phyloP scores from a whole-genome alignment of 2,888 invertebrate species.

The Adineta ricciae region DNA sequence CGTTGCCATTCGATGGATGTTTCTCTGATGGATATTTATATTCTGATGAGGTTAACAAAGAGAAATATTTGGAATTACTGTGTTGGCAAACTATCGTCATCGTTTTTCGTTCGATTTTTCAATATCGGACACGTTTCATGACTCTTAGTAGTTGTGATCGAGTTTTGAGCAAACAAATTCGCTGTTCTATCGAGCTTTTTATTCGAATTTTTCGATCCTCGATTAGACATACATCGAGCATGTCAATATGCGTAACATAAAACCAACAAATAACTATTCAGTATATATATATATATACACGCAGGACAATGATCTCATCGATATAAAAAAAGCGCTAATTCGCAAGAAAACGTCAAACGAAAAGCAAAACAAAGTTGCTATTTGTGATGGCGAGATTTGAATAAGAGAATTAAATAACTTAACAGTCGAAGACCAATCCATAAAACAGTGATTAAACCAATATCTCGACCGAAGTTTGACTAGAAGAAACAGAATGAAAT shows the following conservation, averaged over 20 bases:
- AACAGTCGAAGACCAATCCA: slow-evolving; percentile 23
- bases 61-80: not conserved
- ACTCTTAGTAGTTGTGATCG: not conserved
- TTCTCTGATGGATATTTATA: not conserved
- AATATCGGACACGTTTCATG: not conserved
- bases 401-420: slow-evolving; percentile 2
- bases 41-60: not conserved
- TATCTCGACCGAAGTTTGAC: slow-evolving; percentile 26
- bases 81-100: not conserved
- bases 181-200: not conserved
- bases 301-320: not conserved
- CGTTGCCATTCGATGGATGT: not conserved
- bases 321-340: not conserved
- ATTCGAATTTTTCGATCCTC: not conserved
- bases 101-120: not conserved
- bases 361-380: not conserved
- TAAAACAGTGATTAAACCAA: slow-evolving; percentile 8
- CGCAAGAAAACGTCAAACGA: not conserved
- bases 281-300: not conserved
- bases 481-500: not conserved
- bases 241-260: not conserved
- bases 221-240: not conserved
- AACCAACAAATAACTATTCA: not conserved
- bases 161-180: not conserved
- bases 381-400: slow-evolving; percentile 21